Evolutionary conservation across 2,797 vertebrate species (phyloP).

Genomic region (Linurgus olivaceus): DNA sequence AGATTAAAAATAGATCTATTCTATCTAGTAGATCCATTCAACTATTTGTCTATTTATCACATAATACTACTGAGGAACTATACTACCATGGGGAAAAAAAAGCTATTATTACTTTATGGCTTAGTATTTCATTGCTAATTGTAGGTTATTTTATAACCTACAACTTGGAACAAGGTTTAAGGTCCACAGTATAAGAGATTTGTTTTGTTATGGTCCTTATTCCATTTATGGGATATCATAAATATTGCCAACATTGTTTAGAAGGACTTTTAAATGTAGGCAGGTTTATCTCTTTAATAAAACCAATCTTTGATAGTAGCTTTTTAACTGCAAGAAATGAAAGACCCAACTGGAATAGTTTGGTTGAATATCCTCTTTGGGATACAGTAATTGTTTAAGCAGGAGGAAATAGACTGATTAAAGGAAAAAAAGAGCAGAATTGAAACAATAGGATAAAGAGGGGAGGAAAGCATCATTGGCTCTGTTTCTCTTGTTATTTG

Average conservation of each 20-base stretch:
- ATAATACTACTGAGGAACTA: not conserved
- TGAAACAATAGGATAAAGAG: not conserved
- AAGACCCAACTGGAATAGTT: not conserved
- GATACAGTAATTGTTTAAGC: not conserved
- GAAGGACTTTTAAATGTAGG: not conserved
- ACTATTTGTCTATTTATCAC: not conserved
- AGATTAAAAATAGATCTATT: not conserved
- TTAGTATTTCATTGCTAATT: constrained; percentile 31
- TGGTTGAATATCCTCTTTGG: not conserved
- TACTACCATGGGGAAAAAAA: not conserved
- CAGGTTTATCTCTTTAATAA: constrained; percentile 5
- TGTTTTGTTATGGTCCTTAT: not conserved
- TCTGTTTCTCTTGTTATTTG: not conserved
- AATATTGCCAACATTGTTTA: not conserved
- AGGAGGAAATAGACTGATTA: not conserved
- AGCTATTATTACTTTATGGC: not conserved
- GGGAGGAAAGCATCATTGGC: fast-evolving
- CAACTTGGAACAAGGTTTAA: not conserved
- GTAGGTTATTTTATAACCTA: not conserved
- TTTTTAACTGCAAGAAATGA: not conserved
- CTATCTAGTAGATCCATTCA: not conserved
- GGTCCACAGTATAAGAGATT: not conserved
- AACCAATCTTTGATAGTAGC: not conserved
- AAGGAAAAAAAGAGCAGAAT: not conserved
- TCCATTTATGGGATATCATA: not conserved